Percentiles rank a stretch among this genome's conserved stretches.
phyloP scores from a whole-genome alignment of 2,888 invertebrate genomes.

The Mylabris sibirica region DNA sequence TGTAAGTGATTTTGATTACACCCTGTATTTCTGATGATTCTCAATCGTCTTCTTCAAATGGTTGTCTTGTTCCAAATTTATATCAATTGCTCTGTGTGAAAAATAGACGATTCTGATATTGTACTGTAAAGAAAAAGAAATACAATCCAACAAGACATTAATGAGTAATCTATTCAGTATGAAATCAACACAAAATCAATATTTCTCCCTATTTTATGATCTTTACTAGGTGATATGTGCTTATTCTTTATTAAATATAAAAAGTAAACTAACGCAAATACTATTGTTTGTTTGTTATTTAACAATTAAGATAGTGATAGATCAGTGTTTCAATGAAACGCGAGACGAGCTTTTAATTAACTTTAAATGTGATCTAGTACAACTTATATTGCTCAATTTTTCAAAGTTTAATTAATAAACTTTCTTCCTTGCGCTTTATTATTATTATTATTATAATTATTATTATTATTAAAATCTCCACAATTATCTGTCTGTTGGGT shows the following conservation, averaged over 20 bases:
- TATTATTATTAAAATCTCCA: not conserved
- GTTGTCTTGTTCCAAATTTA: conserved; percentile 8
- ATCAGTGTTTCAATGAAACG: not conserved
- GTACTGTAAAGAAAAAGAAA: conserved; percentile 20
- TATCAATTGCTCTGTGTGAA: conserved; percentile 31
- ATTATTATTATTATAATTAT: not conserved
- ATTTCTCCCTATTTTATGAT: too few species aligned
- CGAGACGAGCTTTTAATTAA: not conserved
- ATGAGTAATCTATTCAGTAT: too few species aligned
- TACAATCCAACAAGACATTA: too few species aligned
- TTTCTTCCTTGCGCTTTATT: not conserved
- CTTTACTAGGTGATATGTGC: too few species aligned
- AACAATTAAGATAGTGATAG: not conserved
- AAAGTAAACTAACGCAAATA: too few species aligned
- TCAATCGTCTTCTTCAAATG: not conserved
- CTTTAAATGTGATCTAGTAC: not conserved
- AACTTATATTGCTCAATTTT: not conserved
- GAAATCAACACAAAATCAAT: too few species aligned
- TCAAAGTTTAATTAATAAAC: not conserved
- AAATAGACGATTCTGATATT: conserved; percentile 24
- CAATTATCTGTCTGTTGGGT: too few species aligned
- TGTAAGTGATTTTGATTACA: too few species aligned
- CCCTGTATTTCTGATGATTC: not conserved
- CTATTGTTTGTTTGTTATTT: too few species aligned
- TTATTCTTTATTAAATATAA: too few species aligned